A percentile compares a stretch with the other conserved stretches of the same genome.
phyloP scores from a whole-genome alignment of 2,113 vertebrate species.

The Megaceryle torquata region DNA sequence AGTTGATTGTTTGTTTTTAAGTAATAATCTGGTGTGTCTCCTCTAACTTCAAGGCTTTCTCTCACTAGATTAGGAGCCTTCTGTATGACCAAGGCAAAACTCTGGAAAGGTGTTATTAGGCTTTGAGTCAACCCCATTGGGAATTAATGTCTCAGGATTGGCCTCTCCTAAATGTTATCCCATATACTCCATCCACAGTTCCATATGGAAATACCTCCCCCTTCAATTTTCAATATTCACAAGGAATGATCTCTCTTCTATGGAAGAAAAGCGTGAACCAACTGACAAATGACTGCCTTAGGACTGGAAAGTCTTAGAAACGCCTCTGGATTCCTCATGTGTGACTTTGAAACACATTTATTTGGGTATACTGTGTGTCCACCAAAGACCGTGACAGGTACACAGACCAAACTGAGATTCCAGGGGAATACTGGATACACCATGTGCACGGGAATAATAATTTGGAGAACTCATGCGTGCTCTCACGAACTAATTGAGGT shows the following conservation, averaged over 20 bases:
- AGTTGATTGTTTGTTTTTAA: not conserved
- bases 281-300: not conserved
- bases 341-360: not conserved
- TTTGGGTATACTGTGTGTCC: not conserved
- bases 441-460: not conserved
- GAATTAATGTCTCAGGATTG: not conserved
- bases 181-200: not conserved
- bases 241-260: not conserved
- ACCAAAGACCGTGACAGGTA: not conserved
- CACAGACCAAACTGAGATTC: not conserved
- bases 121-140: fast-evolving
- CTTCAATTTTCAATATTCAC: not conserved
- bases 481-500: not conserved
- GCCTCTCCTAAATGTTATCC: not conserved
- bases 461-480: not conserved
- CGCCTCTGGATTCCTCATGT: not conserved
- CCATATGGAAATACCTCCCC: not conserved
- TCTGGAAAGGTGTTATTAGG: not conserved
- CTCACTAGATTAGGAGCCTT: not conserved
- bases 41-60: not conserved
- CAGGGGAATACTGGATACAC: not conserved
- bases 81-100: not conserved
- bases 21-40: not conserved
- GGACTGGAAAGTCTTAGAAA: not conserved
- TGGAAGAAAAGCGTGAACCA: not conserved